Base-by-base conservation (phyloP, 2,888 invertebrate genomes). In the Campopleginae sp. region DNA sequence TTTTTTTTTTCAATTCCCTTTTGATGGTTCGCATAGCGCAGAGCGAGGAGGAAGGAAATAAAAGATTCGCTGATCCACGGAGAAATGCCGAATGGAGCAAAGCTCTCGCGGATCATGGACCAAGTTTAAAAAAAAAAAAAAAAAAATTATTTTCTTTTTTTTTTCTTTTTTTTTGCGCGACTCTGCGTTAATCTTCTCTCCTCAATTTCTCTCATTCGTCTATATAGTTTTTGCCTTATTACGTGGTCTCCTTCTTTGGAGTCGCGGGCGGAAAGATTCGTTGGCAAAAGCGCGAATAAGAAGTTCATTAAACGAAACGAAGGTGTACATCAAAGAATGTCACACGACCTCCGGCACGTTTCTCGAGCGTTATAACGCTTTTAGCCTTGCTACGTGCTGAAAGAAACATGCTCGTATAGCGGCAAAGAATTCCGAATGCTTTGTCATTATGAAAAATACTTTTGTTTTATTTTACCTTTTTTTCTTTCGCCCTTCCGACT, bases 61-160 rank as follows among this genome's bases (percentile, higher is more conserved):
- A 27, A 65, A 31, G 38, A 65, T 19, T 63, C 63, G 78, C 63
- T 74, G 27, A 44, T 66, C 74, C 72, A 82, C 71, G 77, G 44
- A 79, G 79, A 82, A 86, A 85, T 87, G 86, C 82, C 81, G 80
- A 87, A 86, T 78, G 75, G 76, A 84, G 86, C 84, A 86, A 86
- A 87, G 77, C 84, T 80, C 81, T 72, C 82, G 71, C 78, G 82
- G 70, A 82, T 86, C 80, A 85, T 82, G 76, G 70, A 79, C 68
- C 66, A 48, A 6, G 58, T 76, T 76, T 83, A n/a, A n/a, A n/a
- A n/a, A n/a, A n/a, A n/a, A n/a, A n/a, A n/a, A n/a, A n/a, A n/a
- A n/a, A n/a, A n/a, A n/a, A n/a, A n/a, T 72, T 63, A 80, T 70
- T 74, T 51, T 48, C 48, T 23, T 80, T 38, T 65, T 33, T 74